These are phyloP conservation scores for Morone saxatilis DNA, from an alignment of 2,113 vertebrate species.

Conservation along the genomic window DNA sequence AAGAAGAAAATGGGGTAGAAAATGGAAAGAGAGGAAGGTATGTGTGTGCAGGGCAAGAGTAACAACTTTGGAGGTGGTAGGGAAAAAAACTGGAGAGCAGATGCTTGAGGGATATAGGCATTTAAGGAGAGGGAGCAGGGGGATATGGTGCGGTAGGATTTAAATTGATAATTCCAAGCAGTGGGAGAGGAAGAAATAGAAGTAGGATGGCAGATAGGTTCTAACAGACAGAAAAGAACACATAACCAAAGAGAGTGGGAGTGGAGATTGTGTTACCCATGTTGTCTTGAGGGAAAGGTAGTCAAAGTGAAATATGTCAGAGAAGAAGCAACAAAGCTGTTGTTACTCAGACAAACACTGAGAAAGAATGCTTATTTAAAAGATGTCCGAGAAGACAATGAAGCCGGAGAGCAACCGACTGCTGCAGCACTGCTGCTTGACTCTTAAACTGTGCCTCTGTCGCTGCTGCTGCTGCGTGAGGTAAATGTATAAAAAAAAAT, in stretches of 20 bases:
- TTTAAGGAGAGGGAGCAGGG: slow-evolving; percentile 46
- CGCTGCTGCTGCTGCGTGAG: neutral
- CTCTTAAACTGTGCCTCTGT: neutral
- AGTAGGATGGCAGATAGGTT: slow-evolving; percentile 38
- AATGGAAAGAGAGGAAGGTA: slow-evolving; percentile 42
- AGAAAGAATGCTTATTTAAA: slow-evolving; percentile 19
- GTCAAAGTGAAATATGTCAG: slow-evolving; percentile 32
- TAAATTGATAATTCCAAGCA: slow-evolving; percentile 53
- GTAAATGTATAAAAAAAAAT: slow-evolving; percentile 35
- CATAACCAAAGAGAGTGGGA: slow-evolving; percentile 31
- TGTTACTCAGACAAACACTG: slow-evolving; percentile 35
- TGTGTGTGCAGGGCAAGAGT: slow-evolving; percentile 41
- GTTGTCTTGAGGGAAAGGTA: slow-evolving; percentile 35
- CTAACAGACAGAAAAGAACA: slow-evolving; percentile 42
- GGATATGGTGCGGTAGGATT: slow-evolving; percentile 33
- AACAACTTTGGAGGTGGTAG: slow-evolving; percentile 6
- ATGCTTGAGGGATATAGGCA: slow-evolving; percentile 58
- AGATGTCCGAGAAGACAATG: slow-evolving; percentile 26
- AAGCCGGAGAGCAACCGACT: neutral
- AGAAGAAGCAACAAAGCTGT: slow-evolving; percentile 17
- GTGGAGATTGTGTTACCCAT: slow-evolving; percentile 4
- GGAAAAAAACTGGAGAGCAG: slow-evolving; percentile 39
- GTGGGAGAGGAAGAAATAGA: slow-evolving; percentile 20
- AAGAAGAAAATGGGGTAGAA: slow-evolving; percentile 53
- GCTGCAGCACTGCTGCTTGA: neutral